phyloP scores from a whole-genome alignment of 1,140 invertebrate genomes.

The Drosophila simulans region DNA sequence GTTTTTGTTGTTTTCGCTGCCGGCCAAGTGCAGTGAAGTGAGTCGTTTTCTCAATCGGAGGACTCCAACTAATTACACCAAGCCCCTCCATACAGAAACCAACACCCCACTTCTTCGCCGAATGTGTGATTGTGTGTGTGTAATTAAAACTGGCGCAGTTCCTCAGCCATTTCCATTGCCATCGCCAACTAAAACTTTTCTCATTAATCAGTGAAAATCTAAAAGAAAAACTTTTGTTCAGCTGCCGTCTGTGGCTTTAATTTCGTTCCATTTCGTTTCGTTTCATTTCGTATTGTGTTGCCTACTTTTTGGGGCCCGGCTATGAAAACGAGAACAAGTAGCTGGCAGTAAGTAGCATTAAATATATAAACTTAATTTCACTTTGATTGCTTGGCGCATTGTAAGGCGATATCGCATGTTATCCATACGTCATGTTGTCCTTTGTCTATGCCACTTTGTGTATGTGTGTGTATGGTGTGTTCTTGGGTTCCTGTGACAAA shows the following conservation, averaged over 20 bases:
- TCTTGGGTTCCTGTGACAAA: slow-evolving; percentile 60
- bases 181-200: slow-evolving; percentile 78
- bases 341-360: slow-evolving; percentile 67
- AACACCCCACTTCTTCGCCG: background rate
- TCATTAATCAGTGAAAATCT: slow-evolving; percentile 84
- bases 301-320: slow-evolving; percentile 35
- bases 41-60: slow-evolving; percentile 57
- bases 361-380: slow-evolving; percentile 83
- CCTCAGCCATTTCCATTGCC: slow-evolving; percentile 55
- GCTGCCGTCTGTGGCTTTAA: slow-evolving; percentile 58
- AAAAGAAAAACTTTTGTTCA: slow-evolving; percentile 83
- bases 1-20: slow-evolving; percentile 22
- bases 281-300: slow-evolving; percentile 57
- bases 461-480: background rate
- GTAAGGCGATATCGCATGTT: slow-evolving; percentile 82
- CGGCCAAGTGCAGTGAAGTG: slow-evolving; percentile 54
- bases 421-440: slow-evolving; percentile 77
- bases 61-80: slow-evolving; percentile 71
- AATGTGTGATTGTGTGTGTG: slow-evolving; percentile 48
- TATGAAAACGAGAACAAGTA: slow-evolving; percentile 4
- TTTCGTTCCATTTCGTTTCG: slow-evolving; percentile 54
- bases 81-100: background rate
- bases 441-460: slow-evolving; percentile 24
- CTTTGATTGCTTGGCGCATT: slow-evolving; percentile 82
- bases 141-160: slow-evolving; percentile 80